Evolutionary conservation across 1,140 invertebrate species (phyloP).

Genomic region (Cydia strobilella): DNA sequence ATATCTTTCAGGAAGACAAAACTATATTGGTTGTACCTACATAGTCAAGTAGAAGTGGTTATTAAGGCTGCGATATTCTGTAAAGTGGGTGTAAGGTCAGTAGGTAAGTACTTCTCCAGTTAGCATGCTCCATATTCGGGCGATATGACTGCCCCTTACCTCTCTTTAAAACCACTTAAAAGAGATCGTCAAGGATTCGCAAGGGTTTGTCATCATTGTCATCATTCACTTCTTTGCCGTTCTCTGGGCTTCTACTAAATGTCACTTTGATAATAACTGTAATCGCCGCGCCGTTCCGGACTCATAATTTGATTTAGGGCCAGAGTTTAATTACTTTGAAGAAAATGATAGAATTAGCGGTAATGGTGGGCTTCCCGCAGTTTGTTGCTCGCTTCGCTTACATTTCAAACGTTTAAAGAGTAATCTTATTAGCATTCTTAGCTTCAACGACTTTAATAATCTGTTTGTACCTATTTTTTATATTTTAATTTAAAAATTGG

Average conservation of each 20-base stretch:
- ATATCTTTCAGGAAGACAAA: no score
- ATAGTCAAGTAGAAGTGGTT: no score
- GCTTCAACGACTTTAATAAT: neutral
- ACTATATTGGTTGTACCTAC: no score
- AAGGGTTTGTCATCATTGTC: neutral
- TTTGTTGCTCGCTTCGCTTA: slow-evolving; percentile 26
- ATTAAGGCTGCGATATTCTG: no score
- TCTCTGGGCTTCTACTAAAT: slow-evolving; percentile 15
- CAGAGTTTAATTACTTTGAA: slow-evolving; percentile 32
- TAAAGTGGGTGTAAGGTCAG: no score
- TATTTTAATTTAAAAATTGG: no score
- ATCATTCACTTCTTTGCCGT: slow-evolving; percentile 4
- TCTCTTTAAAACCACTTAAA: neutral
- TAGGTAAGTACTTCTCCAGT: no score
- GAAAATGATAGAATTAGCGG: slow-evolving; percentile 31
- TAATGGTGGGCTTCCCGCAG: slow-evolving; percentile 12
- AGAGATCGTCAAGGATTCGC: neutral
- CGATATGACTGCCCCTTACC: no score
- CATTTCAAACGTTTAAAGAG: slow-evolving; percentile 26
- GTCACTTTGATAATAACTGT: slow-evolving; percentile 31
- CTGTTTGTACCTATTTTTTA: neutral
- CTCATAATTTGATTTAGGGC: slow-evolving; percentile 31
- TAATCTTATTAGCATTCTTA: neutral
- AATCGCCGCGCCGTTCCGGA: slow-evolving; percentile 22
- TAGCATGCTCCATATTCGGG: no score